Conservation (phyloP, 2,797 vertebrate species). For the Sebastes glaucus region DNA sequence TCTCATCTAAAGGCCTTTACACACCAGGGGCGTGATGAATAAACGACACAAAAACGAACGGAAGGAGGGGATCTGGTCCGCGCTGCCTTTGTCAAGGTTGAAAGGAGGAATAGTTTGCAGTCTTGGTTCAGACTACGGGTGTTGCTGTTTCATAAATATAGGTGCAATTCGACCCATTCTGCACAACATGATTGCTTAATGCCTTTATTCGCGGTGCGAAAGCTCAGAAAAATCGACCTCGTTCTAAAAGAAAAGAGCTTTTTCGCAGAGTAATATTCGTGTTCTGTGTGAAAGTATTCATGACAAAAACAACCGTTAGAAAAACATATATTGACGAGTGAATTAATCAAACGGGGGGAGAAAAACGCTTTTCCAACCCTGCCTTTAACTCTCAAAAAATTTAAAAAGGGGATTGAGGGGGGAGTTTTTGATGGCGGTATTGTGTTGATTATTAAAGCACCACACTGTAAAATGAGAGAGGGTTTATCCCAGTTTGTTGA, state of each 20-base stretch:
- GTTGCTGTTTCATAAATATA: not conserved
- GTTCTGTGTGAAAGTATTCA: not conserved
- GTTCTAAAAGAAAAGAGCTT: not conserved
- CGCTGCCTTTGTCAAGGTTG: not conserved
- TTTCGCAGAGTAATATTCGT: not conserved
- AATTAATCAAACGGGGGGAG: accelerated
- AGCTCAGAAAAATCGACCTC: not conserved
- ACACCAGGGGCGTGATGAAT: too few species aligned
- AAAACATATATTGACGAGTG: accelerated
- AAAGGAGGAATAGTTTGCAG: not conserved
- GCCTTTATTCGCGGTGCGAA: not conserved
- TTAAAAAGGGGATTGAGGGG: not conserved
- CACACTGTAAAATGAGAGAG: not conserved
- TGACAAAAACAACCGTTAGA: not conserved
- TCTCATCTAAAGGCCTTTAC: not conserved
- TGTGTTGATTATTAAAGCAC: not conserved
- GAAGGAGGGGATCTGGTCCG: not conserved
- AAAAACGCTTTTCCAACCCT: too few species aligned
- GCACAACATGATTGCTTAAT: not conserved
- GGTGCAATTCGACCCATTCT: not conserved
- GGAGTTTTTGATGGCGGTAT: not conserved
- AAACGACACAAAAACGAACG: not conserved
- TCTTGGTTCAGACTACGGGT: not conserved
- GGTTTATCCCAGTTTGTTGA: conserved; percentile 6
- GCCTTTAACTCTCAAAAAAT: not conserved